Evolutionary conservation across 2,888 invertebrate species (phyloP).

Genomic region (Uloborus plumipes): DNA sequence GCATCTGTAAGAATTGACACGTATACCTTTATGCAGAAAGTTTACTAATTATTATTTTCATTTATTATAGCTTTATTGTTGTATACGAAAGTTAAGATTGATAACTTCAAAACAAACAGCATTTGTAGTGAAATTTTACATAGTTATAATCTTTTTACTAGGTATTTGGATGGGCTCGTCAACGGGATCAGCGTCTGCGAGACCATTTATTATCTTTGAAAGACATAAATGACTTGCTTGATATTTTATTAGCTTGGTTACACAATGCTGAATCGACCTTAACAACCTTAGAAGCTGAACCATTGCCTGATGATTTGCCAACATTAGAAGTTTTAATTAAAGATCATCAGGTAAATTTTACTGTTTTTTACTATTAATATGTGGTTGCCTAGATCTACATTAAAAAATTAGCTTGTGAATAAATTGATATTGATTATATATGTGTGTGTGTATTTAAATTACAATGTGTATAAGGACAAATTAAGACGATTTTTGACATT

Average conservation of each 20-base stretch:
- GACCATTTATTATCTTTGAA: constrained; percentile 83
- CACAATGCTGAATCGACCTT: constrained; percentile 88
- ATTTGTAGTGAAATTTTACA: too few relatives aligned
- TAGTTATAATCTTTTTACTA: constrained; percentile 15
- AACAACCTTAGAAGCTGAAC: constrained; percentile 84
- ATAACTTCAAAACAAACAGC: too few relatives aligned
- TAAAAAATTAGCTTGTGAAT: neutral
- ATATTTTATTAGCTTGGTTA: constrained; percentile 95
- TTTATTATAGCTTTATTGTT: too few relatives aligned
- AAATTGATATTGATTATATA: neutral
- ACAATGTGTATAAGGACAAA: too few relatives aligned
- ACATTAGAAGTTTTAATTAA: constrained; percentile 87
- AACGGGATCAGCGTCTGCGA: constrained; percentile 86
- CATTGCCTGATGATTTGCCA: constrained; percentile 89
- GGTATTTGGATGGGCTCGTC: constrained; percentile 74
- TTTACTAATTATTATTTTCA: too few relatives aligned
- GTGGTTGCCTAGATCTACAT: neutral
- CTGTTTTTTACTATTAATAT: too few relatives aligned
- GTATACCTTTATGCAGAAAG: too few relatives aligned
- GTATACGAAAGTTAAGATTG: too few relatives aligned
- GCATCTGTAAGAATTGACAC: too few relatives aligned
- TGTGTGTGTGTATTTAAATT: too few relatives aligned
- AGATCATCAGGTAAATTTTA: constrained; percentile 80
- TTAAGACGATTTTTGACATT: too few relatives aligned
- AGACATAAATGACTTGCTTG: constrained; percentile 88